These are phyloP conservation scores for Malthinus seriepunctatus DNA, from an alignment of 2,888 invertebrate species.

Conservation along the genomic window DNA sequence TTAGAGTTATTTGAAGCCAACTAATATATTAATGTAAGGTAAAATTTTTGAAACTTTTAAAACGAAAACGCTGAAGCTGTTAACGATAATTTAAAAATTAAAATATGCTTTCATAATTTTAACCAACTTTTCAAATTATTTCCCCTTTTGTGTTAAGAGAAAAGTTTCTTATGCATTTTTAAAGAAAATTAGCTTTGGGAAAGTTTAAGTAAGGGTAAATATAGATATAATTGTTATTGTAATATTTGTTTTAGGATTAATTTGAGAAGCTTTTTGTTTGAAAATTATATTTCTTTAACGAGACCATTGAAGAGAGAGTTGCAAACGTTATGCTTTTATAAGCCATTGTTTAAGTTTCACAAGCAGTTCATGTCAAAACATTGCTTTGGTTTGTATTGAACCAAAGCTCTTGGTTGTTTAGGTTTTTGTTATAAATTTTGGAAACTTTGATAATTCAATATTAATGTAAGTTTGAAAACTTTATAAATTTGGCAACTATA, in stretches of 20 bases:
- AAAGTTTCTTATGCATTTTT: too few species aligned
- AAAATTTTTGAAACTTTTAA: too few species aligned
- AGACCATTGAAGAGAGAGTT: conserved; percentile 11
- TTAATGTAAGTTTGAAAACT: conserved; percentile 16
- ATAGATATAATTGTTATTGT: conserved; percentile 12
- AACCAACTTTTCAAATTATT: too few species aligned
- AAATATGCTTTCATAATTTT: too few species aligned
- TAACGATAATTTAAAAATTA: too few species aligned
- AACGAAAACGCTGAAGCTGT: too few species aligned
- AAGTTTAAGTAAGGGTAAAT: not conserved
- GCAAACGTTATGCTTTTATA: conserved; percentile 21
- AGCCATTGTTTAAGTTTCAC: conserved; percentile 24
- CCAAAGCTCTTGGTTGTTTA: conserved; percentile 6
- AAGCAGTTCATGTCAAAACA: conserved; percentile 25
- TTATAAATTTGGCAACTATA: conserved; percentile 10
- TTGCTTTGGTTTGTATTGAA: conserved; percentile 13
- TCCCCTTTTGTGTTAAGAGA: too few species aligned
- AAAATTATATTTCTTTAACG: conserved; percentile 15
- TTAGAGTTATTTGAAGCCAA: too few species aligned
- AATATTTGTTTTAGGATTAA: conserved; percentile 20
- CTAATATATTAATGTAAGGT: too few species aligned
- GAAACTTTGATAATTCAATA: conserved; percentile 10
- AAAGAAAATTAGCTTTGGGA: too few species aligned
- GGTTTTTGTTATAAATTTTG: conserved; percentile 15
- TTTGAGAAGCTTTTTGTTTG: conserved; percentile 24